Conservation (phyloP, 2,888 invertebrate genomes). For the Dorcus parallelipipedus region DNA sequence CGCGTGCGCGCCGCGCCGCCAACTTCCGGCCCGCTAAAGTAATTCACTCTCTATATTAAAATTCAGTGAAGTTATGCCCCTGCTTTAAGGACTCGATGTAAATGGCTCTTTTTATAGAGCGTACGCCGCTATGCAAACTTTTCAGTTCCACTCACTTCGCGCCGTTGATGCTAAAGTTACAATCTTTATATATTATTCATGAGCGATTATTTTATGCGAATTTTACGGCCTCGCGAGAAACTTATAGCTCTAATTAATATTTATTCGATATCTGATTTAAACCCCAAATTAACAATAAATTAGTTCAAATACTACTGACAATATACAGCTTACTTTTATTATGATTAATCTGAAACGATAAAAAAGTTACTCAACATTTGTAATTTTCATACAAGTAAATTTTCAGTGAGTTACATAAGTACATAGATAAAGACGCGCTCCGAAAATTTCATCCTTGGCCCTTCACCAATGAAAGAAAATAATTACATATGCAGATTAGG, state of each 20-base stretch:
- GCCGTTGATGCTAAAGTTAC: not conserved
- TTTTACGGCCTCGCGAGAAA: too few species aligned
- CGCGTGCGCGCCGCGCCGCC: slow-evolving; percentile 22
- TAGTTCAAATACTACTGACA: too few species aligned
- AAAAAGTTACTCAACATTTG: too few species aligned
- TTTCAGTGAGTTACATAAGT: too few species aligned
- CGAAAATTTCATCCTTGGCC: too few species aligned
- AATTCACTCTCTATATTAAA: slow-evolving; percentile 44
- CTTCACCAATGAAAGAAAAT: too few species aligned
- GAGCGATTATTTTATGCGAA: slow-evolving; percentile 8
- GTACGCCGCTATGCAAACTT: slow-evolving; percentile 10
- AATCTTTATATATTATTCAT: slow-evolving; percentile 11
- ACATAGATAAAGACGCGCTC: too few species aligned
- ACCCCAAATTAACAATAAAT: too few species aligned
- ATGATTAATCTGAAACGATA: too few species aligned
- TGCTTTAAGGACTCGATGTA: slow-evolving; percentile 40
- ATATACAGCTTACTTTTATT: too few species aligned
- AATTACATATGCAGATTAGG: too few species aligned
- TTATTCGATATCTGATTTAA: not conserved
- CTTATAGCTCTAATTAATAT: not conserved
- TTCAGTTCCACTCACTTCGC: slow-evolving; percentile 1
- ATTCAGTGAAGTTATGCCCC: slow-evolving; percentile 35
- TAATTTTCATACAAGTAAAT: too few species aligned
- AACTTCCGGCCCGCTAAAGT: slow-evolving; percentile 31
- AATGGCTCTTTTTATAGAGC: slow-evolving; percentile 42